These are phyloP conservation scores for Chlorops oryzae DNA, from an alignment of 1,140 invertebrate species.

Conservation along the genomic window DNA sequence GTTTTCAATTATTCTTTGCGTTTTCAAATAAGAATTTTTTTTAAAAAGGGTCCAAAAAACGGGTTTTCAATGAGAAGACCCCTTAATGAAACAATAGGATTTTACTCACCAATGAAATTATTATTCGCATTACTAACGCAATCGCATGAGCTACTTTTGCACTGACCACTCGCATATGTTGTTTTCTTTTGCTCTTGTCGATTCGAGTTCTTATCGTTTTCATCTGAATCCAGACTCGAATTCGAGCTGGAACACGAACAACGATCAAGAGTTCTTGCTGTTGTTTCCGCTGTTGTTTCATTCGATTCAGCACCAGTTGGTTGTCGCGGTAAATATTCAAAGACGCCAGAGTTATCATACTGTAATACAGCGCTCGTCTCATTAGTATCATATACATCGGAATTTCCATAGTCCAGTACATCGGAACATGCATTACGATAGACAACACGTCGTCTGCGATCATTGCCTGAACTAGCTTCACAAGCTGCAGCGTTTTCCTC, in stretches of 20 bases:
- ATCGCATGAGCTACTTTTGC: constrained; percentile 57
- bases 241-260: constrained; percentile 58
- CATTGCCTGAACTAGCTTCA: too few relatives aligned
- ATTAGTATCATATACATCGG: constrained; percentile 48
- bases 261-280: constrained; percentile 53
- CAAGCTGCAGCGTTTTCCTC: constrained; percentile 12
- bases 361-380: constrained; percentile 30
- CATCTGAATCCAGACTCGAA: constrained; percentile 54
- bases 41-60: background rate
- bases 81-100: constrained; percentile 1
- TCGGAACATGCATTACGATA: constrained; percentile 53
- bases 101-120: constrained; percentile 47
- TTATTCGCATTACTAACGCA: constrained; percentile 50
- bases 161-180: too few relatives aligned
- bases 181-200: constrained; percentile 37
- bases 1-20: too few relatives aligned
- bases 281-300: constrained; percentile 21
- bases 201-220: constrained; percentile 40
- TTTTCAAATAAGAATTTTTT: constrained; percentile 5
- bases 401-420: constrained; percentile 56
- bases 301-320: background rate
- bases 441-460: constrained; percentile 30
- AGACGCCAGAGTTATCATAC: constrained; percentile 55
- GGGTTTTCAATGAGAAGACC: background rate
- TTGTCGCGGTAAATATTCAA: constrained; percentile 49